Conservation (phyloP, 2,113 vertebrate genomes). For the Capreolus pygargus region DNA sequence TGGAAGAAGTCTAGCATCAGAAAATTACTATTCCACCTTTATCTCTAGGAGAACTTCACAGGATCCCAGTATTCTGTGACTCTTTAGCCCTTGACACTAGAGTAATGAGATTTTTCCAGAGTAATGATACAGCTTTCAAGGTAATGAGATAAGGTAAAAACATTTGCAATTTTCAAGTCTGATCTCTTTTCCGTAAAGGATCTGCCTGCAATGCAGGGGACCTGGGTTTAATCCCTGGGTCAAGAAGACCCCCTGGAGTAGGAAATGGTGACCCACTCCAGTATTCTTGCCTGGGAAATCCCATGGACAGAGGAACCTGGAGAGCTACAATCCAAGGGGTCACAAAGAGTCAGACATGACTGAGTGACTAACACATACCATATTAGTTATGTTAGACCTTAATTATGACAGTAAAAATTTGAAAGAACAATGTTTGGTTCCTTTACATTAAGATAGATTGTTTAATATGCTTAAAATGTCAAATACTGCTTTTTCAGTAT, state of each 20-base stretch:
- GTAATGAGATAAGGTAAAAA: neutral
- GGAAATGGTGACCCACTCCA: neutral
- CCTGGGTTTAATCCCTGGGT: neutral
- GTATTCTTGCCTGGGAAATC: neutral
- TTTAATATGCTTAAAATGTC: neutral
- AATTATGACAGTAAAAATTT: neutral
- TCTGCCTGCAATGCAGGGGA: neutral
- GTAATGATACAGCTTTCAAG: neutral
- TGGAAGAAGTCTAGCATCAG: neutral
- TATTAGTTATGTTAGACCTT: neutral
- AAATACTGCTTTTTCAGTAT: neutral
- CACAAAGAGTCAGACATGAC: neutral
- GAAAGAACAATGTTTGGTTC: neutral
- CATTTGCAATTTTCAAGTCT: neutral
- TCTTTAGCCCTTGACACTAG: neutral
- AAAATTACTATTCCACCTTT: neutral
- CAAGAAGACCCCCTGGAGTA: neutral
- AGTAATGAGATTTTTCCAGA: neutral
- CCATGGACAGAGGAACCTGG: neutral
- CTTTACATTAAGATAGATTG: neutral
- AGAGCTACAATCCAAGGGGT: neutral
- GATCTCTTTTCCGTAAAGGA: neutral
- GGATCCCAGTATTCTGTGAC: neutral
- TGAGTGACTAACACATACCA: neutral
- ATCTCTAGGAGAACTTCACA: neutral